phyloP scores from a whole-genome alignment of 2,797 vertebrate species.

The Chaenodraco wilsoni region DNA sequence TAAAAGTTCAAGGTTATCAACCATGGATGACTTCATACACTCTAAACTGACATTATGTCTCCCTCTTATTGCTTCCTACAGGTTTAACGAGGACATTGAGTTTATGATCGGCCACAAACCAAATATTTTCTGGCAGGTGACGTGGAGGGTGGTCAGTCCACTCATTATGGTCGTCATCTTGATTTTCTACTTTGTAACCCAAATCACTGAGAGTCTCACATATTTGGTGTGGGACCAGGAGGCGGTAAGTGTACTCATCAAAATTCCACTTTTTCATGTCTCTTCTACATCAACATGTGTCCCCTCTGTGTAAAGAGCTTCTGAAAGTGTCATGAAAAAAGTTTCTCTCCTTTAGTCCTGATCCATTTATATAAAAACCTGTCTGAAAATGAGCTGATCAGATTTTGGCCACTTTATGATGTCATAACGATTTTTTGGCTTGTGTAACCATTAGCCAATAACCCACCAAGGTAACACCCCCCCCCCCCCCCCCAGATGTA shows the following conservation, averaged over 20 bases:
- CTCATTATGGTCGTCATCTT: slow-evolving; percentile 92
- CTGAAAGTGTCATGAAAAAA: too few relatives aligned
- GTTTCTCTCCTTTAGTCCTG: too few relatives aligned
- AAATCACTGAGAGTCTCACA: slow-evolving; percentile 77
- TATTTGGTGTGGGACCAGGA: slow-evolving; percentile 88
- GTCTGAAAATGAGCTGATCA: too few relatives aligned
- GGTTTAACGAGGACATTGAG: slow-evolving; percentile 92
- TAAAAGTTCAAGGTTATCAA: slow-evolving; percentile 39
- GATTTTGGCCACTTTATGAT: too few relatives aligned
- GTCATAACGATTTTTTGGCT: too few relatives aligned
- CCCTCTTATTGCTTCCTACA: slow-evolving; percentile 66
- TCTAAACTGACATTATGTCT: slow-evolving; percentile 18
- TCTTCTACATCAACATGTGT: too few relatives aligned
- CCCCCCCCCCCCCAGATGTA: too few relatives aligned
- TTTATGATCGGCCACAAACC: slow-evolving; percentile 96
- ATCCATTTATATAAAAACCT: too few relatives aligned
- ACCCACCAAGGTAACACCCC: too few relatives aligned
- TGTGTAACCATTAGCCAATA: too few relatives aligned
- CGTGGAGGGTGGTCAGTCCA: slow-evolving; percentile 91
- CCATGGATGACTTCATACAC: slow-evolving; percentile 35
- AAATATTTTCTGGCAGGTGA: slow-evolving; percentile 94
- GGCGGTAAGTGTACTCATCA: slow-evolving; percentile 81
- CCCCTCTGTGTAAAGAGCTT: too few relatives aligned
- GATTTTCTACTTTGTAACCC: slow-evolving; percentile 90
- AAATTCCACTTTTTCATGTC: not conserved